Percentiles rank a stretch among this genome's conserved stretches.
Conservation (phyloP, 2,113 vertebrate species). For the Gobius niger region DNA sequence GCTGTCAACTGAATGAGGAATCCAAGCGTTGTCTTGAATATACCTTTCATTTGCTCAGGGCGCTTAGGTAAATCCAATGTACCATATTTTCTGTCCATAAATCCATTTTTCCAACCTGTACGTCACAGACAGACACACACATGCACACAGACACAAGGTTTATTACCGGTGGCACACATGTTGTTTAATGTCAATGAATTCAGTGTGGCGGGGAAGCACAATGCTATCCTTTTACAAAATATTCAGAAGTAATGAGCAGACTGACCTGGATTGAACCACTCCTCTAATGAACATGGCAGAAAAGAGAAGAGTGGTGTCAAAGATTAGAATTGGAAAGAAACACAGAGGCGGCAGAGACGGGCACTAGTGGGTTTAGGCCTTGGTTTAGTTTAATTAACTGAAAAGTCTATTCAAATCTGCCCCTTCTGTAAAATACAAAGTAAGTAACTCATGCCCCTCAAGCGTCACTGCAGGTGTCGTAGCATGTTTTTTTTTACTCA, state of each 20-base stretch:
- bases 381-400: neutral
- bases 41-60: conserved; percentile 90
- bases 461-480: too few species aligned
- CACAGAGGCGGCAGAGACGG: conserved; percentile 12
- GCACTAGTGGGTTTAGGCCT: neutral
- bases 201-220: conserved; percentile 14
- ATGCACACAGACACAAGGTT: conserved; percentile 52
- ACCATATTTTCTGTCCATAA: conserved; percentile 86
- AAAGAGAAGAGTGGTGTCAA: conserved; percentile 51
- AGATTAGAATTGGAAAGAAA: conserved; percentile 27
- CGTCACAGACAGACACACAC: conserved; percentile 65
- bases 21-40: conserved; percentile 3
- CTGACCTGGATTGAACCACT: conserved; percentile 97
- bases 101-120: conserved; percentile 89
- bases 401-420: neutral
- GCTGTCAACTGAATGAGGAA: neutral
- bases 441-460: too few species aligned
- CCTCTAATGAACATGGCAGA: conserved; percentile 78
- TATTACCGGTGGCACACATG: conserved; percentile 22
- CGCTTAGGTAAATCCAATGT: conserved; percentile 89
- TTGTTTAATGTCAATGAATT: conserved; percentile 38
- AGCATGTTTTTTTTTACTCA: too few species aligned
- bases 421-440: too few species aligned
- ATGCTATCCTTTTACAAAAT: conserved; percentile 14
- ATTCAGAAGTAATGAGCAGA: conserved; percentile 44